Base-by-base conservation (phyloP, 2,113 vertebrate genomes). In the Lamprologus callipterus region DNA sequence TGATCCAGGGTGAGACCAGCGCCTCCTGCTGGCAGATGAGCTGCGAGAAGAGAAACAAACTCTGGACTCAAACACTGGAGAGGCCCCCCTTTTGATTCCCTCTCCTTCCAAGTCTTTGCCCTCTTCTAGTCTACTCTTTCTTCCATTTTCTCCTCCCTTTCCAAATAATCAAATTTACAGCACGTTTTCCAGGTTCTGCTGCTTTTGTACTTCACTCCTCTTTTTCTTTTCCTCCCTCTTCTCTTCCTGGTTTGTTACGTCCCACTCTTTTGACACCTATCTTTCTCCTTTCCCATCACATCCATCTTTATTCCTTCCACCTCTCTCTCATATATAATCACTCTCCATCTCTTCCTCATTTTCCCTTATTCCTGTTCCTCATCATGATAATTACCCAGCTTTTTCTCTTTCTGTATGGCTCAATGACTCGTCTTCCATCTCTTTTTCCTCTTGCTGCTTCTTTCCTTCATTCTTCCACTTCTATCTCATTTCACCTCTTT, bases 21-120 rank as follows among this genome's bases (percentile, higher is more conserved):
- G 80, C 89, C 89, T 89, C 93, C 93, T 94, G 91, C 93, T 91
- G 93, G 88, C 85, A 88, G 65, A 88, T 16, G 55, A 85, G 83
- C 85, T 80, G 86, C 5, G 23, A 82, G 80, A 63, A 5, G n/a
- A 45, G 70, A 70, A 63, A 68, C 28, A 28, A 81, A 84, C 70
- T 31, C 21, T n/a, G 82, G 68, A 31, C 73, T 12, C 70, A 47
- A 35, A 91, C 70, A 12, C 21, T 54, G 82, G 68, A 54, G 14
- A 12, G 12, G 7, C 10, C 17, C 55, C 42, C 42, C 2, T 19
- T 78, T 49, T 31, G 45, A 31, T 2, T 49, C 16, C 70, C 16
- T 49, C 42, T 8, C 10, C 42, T n/a, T 78, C 4, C 26, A 78
- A 31, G 42, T 78, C 16, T 45, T 70, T 28, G 12, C 12, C 49